A percentile compares a stretch with the other conserved stretches of the same genome.
Evolutionary conservation across 2,113 vertebrate species (phyloP).

Genomic region (Gobius niger): DNA sequence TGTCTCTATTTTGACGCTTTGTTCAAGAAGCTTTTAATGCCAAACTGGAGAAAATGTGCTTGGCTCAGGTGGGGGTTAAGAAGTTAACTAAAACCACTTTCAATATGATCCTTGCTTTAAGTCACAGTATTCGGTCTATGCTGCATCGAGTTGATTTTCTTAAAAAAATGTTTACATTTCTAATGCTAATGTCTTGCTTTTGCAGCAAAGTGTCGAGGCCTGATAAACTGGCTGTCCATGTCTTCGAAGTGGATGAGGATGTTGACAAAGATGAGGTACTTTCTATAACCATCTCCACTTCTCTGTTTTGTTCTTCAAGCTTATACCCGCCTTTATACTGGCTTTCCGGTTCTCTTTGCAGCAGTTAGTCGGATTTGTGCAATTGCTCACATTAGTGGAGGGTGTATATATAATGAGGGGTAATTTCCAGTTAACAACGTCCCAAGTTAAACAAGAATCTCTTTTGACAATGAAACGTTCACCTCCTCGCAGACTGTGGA

Average conservation of each 20-base stretch:
- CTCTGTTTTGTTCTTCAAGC: neutral
- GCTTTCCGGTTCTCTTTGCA: conserved; percentile 41
- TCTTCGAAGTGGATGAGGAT: conserved; percentile 98
- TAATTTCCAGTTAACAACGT: conserved; percentile 16
- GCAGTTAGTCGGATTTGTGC: conserved; percentile 9
- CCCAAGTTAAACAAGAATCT: neutral
- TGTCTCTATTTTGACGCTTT: too few species aligned
- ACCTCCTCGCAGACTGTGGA: conserved; percentile 19
- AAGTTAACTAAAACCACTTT: too few species aligned
- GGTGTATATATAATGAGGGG: conserved; percentile 37
- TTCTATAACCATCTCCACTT: conserved; percentile 1
- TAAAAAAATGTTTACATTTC: too few species aligned
- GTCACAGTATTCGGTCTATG: too few species aligned
- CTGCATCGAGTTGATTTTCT: too few species aligned
- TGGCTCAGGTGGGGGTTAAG: too few species aligned
- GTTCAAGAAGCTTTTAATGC: too few species aligned
- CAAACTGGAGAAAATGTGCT: too few species aligned
- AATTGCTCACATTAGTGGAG: conserved; percentile 19
- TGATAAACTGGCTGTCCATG: conserved; percentile 92
- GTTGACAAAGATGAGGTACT: conserved; percentile 98
- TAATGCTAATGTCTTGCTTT: conserved; percentile 7
- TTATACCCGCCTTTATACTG: conserved; percentile 24
- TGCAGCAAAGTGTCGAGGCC: conserved; percentile 87
- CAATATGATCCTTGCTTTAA: too few species aligned
- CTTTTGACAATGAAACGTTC: conserved; percentile 8